Conservation (phyloP, 2,888 invertebrate genomes). For the Volucella zonaria region DNA sequence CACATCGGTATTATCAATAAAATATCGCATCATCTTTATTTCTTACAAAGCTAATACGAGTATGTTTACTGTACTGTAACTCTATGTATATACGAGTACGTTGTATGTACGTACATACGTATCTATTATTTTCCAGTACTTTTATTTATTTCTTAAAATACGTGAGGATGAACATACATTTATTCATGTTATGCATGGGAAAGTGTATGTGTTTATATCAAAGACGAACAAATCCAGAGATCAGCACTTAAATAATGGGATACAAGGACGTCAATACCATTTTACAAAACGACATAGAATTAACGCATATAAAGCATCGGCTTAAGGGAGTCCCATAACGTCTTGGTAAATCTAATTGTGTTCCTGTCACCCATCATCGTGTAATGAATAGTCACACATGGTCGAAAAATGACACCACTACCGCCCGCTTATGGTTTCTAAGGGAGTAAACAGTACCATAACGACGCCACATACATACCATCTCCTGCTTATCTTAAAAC, state of each 20-base stretch:
- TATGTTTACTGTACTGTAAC: no score
- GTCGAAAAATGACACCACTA: conserved; percentile 60
- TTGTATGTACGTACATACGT: no score
- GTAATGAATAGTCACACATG: conserved; percentile 70
- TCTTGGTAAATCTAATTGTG: conserved; percentile 67
- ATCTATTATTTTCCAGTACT: no score
- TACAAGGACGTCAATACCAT: conserved; percentile 61
- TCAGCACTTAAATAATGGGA: conserved; percentile 58
- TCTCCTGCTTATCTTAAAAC: background rate
- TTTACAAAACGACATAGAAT: conserved; percentile 60
- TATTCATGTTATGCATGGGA: no score
- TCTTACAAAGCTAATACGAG: no score
- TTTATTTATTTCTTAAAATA: no score
- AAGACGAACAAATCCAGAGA: conserved; percentile 59
- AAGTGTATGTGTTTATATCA: no score
- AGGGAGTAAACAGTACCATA: conserved; percentile 14
- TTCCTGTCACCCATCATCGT: conserved; percentile 69
- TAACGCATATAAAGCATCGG: conserved; percentile 66
- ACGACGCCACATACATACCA: background rate
- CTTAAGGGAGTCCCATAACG: conserved; percentile 67
- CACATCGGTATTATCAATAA: no score
- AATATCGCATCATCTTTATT: no score
- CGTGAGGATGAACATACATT: no score
- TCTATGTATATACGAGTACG: no score
- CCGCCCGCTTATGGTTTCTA: conserved; percentile 47